These are phyloP conservation scores for Eupithecia subumbrata DNA, from an alignment of 2,888 invertebrate species.

Conservation along the genomic window DNA sequence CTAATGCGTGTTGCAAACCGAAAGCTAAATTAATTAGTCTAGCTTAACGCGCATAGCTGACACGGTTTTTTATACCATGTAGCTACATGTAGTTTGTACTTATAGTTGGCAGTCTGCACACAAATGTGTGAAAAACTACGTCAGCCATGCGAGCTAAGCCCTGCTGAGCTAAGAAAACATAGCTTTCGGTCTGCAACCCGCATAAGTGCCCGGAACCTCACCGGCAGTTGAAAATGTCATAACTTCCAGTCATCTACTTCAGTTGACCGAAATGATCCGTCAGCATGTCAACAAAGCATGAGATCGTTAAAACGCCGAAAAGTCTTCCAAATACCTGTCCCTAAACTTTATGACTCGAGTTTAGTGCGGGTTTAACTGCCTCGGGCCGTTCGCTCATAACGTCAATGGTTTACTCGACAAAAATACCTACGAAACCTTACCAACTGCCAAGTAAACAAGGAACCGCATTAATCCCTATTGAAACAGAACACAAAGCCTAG, in stretches of 20 bases:
- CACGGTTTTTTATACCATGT: not conserved
- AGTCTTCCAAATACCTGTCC: conserved; percentile 16
- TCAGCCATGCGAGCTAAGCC: not conserved
- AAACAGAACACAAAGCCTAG: conserved; percentile 7
- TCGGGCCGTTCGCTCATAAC: conserved; percentile 12
- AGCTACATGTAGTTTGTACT: not conserved
- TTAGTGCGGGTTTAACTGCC: conserved; percentile 17
- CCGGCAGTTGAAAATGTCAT: not conserved
- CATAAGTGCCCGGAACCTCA: not conserved
- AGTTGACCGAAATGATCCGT: conserved; percentile 17
- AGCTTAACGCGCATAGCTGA: not conserved
- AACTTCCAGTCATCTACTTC: conserved; percentile 9
- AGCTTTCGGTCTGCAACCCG: not conserved
- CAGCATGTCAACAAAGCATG: conserved; percentile 12
- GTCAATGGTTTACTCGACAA: conserved; percentile 15
- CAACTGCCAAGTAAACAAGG: conserved; percentile 8
- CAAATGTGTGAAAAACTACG: not conserved
- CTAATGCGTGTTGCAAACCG: not conserved
- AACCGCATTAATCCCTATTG: conserved; percentile 15
- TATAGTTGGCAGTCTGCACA: not conserved
- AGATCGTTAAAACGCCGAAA: conserved; percentile 15
- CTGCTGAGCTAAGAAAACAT: not conserved
- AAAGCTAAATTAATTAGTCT: too few species aligned
- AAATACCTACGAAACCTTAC: conserved; percentile 5
- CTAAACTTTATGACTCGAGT: conserved; percentile 16